Base-by-base conservation (phyloP, 53 echinoderm and acorn worm species). In the Paracentrotus lividus region DNA sequence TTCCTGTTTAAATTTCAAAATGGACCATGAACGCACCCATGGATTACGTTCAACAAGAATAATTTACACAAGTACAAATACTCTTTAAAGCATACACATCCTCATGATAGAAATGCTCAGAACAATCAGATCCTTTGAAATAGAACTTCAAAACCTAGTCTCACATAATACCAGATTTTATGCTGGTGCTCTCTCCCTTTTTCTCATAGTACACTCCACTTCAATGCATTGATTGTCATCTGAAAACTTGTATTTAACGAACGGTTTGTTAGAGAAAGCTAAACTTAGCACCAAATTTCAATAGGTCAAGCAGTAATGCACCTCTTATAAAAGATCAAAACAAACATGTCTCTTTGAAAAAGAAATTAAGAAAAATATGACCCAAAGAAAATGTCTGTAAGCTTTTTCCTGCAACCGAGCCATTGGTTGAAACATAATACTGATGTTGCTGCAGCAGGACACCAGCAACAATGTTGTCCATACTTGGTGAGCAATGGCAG, bases 381-480 rank as follows among this genome's bases (percentile, higher is more conserved):
- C 26, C 81, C 44, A 47, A 81, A 77, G 77, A 42, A 76, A 76
- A 10, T 21, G 47, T n/a, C 14, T 9, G 12, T 47, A 14, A 81
- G 24, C 47, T 47, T 23, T 15, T 13, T 2, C 2, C 44, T 9
- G 2, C 47, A 47, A 49, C 81, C 12, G 10, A 8, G 9, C 2
- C 24, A 47, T 47, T 49, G 81, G 26, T 86, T 36, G 86, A 86
- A 86, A 86, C 85, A 33, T 86, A 86, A 86, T 86, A 86, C 86
- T 86, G 86, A 85, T 85, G 85, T 56, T 86, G 86, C 47, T 85
- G 85, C n/a, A 32, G 26, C 14, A 12, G 42, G 85, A 86, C 53
- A 86, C 10, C 31, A 45, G 15, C 86, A 0, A 27, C 56, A 56
- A 56, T 20, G 56, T 86, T 72, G 8, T 85, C 85, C 24, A 27